phyloP scores from a whole-genome alignment of 2,113 vertebrate genomes.

The human region DNA sequence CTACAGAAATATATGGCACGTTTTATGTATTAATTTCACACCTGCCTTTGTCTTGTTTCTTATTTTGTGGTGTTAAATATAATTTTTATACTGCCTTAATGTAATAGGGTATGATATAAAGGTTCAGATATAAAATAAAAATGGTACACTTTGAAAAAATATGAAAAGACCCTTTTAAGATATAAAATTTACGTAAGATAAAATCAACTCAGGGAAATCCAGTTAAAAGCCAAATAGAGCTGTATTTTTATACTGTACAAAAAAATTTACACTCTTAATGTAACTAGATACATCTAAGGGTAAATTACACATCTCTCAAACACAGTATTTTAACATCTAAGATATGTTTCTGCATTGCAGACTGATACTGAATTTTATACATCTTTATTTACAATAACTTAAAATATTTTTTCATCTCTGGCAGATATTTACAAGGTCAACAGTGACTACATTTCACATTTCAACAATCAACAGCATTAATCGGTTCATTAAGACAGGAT shows the following conservation, averaged over 20 bases:
- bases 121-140: constrained; percentile 48
- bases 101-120: constrained; percentile 12
- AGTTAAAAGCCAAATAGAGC: constrained; percentile 76
- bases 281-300: constrained; percentile 56
- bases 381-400: constrained; percentile 97
- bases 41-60: constrained; percentile 23
- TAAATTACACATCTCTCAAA: constrained; percentile 80
- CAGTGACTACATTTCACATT: constrained; percentile 94
- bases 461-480: constrained; percentile 89
- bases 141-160: constrained; percentile 22
- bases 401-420: constrained; percentile 94
- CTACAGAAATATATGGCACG: neutral
- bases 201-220: constrained; percentile 65
- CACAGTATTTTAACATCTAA: constrained; percentile 97
- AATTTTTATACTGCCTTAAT: constrained; percentile 48
- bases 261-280: constrained; percentile 65
- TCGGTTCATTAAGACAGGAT: constrained; percentile 89
- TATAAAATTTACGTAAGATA: constrained; percentile 52
- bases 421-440: constrained; percentile 93
- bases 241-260: constrained; percentile 75
- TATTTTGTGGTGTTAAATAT: neutral
- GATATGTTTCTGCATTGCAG: constrained; percentile 92
- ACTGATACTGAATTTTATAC: constrained; percentile 91
- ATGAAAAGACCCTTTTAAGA: constrained; percentile 14
- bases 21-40: constrained; percentile 25